Percentiles rank a stretch among this genome's conserved stretches.
phyloP scores from a whole-genome alignment of 2,797 vertebrate species.

The Nothura maculosa region DNA sequence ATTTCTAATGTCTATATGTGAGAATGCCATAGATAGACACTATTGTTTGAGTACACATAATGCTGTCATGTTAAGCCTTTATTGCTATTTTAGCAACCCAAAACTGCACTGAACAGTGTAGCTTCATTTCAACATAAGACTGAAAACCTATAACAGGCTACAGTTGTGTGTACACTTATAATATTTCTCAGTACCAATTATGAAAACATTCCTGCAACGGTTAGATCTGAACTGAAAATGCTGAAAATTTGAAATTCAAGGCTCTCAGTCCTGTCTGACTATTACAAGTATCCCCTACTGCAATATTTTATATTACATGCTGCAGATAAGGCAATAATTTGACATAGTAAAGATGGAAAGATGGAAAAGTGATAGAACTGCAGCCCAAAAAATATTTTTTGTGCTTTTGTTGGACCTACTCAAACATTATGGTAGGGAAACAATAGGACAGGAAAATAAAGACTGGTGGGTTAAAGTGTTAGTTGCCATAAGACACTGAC shows the following conservation, averaged over 20 bases:
- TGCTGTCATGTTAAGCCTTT: background rate
- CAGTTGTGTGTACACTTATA: constrained; percentile 26
- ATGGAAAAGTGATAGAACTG: background rate
- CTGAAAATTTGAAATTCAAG: constrained; percentile 34
- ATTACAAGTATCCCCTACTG: background rate
- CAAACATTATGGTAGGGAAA: no score
- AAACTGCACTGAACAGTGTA: constrained; percentile 18
- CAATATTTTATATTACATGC: background rate
- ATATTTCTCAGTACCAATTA: constrained; percentile 22
- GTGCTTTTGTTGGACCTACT: no score
- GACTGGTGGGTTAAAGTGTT: no score
- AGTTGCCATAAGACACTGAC: no score
- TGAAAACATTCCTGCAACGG: constrained; percentile 24
- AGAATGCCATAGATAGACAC: background rate
- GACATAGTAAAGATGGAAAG: background rate
- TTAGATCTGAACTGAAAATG: constrained; percentile 10
- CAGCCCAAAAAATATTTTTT: no score
- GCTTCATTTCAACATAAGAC: constrained; percentile 8
- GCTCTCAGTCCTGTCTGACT: background rate
- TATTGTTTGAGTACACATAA: background rate
- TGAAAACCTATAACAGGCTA: constrained; percentile 54
- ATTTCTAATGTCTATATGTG: background rate
- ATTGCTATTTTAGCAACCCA: background rate
- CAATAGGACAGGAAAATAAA: no score
- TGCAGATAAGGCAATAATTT: background rate